phyloP scores from a whole-genome alignment of 2,113 vertebrate genomes.

The Connochaetes taurinus region DNA sequence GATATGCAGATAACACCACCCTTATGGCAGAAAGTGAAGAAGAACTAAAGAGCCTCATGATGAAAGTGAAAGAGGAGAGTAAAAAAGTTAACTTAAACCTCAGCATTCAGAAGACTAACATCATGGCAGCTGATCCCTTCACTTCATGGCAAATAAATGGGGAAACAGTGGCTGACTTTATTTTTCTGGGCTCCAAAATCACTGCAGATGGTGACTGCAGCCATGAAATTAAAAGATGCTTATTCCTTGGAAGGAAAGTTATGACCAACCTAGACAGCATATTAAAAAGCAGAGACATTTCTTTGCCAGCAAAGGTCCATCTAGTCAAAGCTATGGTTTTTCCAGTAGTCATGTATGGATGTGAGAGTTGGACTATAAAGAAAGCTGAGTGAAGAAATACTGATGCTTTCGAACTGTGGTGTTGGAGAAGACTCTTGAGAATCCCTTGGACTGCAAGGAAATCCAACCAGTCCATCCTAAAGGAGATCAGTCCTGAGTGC shows the following conservation, averaged over 20 bases:
- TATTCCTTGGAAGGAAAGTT: neutral
- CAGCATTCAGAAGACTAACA: neutral
- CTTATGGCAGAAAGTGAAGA: neutral
- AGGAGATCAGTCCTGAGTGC: neutral
- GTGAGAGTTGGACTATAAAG: neutral
- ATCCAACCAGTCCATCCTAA: neutral
- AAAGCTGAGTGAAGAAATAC: neutral
- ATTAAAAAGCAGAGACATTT: neutral
- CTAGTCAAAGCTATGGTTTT: neutral
- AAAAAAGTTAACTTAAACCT: neutral
- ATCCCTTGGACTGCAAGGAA: neutral
- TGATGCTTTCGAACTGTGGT: neutral
- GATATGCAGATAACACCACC: neutral
- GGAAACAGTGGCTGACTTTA: neutral
- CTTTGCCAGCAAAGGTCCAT: accelerated
- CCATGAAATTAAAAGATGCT: neutral
- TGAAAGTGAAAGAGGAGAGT: neutral
- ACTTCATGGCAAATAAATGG: neutral
- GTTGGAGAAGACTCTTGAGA: neutral
- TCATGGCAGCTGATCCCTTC: neutral
- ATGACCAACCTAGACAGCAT: neutral
- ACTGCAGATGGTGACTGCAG: neutral
- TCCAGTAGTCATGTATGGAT: neutral
- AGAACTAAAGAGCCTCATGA: neutral
- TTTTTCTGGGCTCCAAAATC: neutral